Evolutionary conservation across 2,113 vertebrate species (phyloP), one percentile per base, ranked within the genome.

Genomic region (Pteruthius melanotis): DNA sequence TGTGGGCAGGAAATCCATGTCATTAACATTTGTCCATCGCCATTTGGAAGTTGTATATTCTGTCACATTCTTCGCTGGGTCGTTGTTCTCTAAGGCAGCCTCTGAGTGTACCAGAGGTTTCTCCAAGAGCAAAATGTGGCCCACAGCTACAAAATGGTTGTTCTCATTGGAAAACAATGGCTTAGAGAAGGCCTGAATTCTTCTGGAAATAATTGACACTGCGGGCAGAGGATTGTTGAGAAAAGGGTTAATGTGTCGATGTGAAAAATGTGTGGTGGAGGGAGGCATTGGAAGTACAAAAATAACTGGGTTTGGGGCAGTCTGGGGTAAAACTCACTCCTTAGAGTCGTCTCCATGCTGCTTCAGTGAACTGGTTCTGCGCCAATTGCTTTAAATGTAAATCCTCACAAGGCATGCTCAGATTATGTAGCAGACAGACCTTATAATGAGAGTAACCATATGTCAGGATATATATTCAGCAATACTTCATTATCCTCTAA

Each of bases 1-100:
- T 11, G 26, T 57, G 23, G 66, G 42, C 76, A 87, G 86, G 89
- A 95, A 95, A 89, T 89, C 60, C 40, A 9, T 44, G 91, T 94
- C 87, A 76, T 95, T 95, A 76, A 57, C 69, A 82, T 82, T 33
- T 87, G 40, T 33, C 44, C 56, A 19, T 59, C 0, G 0, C 7
- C 27, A 9, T 56, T 87, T 94, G 77, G 69, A 56, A 8, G 10
- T 35, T 94, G 77, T 57, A 1, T 84, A 61, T 94, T 83, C 37
- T 92, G 10, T 53, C 65, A 49, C 94, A 69, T 95, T 82, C 79
- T 82, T 84, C 44, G 23, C 53, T 0, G 0, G 95, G 94, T 96
- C 81, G 0, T 89, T 87, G 94, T n/a, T 92, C 94, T 75, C 74
- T 61, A 35, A 79, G 81, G 53, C 94, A 95, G n/a, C 21, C n/a